These are phyloP conservation scores for Mus pahari DNA, from an alignment of 2,113 vertebrate species.

Conservation along the genomic window DNA sequence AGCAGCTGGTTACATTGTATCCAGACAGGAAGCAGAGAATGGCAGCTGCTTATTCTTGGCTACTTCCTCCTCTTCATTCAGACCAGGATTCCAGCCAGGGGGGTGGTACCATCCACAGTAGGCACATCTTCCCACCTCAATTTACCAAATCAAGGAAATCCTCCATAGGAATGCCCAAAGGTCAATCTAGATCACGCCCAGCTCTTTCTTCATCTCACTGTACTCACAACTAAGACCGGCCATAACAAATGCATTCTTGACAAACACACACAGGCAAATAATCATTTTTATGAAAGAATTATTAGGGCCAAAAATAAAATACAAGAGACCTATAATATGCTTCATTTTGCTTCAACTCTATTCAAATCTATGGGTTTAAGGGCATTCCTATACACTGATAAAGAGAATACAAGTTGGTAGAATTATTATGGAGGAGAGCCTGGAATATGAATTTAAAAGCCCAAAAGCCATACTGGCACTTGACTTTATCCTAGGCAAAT, in stretches of 20 bases:
- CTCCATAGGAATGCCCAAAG: not conserved
- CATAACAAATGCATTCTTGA: not conserved
- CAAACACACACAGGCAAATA: conserved; percentile 44
- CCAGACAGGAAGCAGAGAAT: not conserved
- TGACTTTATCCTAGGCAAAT: conserved; percentile 13
- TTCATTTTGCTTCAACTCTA: not conserved
- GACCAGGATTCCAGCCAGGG: not conserved
- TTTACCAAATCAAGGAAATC: not conserved
- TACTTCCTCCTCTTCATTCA: not conserved
- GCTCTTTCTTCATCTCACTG: not conserved
- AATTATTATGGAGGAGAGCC: not conserved
- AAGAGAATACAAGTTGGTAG: not conserved
- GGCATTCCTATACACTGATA: not conserved
- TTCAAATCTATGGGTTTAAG: not conserved
- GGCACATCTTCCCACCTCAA: not conserved
- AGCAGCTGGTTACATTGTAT: not conserved
- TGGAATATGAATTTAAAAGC: not conserved
- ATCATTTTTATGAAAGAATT: conserved; percentile 31
- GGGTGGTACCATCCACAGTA: not conserved
- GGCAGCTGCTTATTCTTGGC: too few relatives aligned
- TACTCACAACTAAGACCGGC: not conserved
- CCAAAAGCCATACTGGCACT: not conserved
- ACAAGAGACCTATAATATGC: not conserved
- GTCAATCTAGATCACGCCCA: not conserved
- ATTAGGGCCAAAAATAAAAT: not conserved